A percentile compares a stretch with the other conserved stretches of the same genome.
Evolutionary conservation across 2,113 vertebrate species (phyloP).

Genomic region (Callospermophilus lateralis): DNA sequence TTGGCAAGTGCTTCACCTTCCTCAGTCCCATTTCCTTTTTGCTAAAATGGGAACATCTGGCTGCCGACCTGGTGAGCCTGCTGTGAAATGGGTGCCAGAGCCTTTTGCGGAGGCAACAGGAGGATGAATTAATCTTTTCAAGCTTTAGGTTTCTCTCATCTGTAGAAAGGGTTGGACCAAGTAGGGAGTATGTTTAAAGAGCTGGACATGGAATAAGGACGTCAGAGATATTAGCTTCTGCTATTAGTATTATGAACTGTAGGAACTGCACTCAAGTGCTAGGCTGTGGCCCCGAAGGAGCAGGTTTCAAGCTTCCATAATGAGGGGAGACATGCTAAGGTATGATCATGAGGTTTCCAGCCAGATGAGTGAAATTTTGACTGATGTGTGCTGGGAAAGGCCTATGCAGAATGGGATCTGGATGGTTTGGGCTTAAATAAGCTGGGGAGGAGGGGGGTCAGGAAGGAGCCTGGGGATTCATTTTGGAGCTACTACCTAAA

Average conservation of each 20-base stretch:
- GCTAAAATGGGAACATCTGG: background rate
- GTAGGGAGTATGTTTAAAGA: background rate
- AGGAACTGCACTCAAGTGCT: background rate
- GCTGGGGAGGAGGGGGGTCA: background rate
- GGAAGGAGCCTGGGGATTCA: background rate
- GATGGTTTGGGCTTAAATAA: background rate
- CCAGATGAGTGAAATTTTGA: no score
- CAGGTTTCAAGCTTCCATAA: background rate
- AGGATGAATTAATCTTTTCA: background rate
- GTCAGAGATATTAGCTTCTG: no score
- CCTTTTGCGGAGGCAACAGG: background rate
- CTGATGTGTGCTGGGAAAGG: background rate
- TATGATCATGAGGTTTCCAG: background rate
- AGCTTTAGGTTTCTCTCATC: background rate
- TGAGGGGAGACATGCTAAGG: background rate
- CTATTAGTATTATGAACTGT: fast-evolving
- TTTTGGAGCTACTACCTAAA: background rate
- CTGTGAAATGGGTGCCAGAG: background rate
- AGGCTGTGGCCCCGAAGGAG: fast-evolving
- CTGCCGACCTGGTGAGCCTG: background rate
- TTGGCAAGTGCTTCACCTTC: background rate
- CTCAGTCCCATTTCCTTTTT: background rate
- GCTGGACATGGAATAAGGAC: background rate
- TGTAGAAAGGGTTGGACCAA: background rate
- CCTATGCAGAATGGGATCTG: background rate